Conservation (phyloP, 1,140 invertebrate species). For the Platyscapa corneri region DNA sequence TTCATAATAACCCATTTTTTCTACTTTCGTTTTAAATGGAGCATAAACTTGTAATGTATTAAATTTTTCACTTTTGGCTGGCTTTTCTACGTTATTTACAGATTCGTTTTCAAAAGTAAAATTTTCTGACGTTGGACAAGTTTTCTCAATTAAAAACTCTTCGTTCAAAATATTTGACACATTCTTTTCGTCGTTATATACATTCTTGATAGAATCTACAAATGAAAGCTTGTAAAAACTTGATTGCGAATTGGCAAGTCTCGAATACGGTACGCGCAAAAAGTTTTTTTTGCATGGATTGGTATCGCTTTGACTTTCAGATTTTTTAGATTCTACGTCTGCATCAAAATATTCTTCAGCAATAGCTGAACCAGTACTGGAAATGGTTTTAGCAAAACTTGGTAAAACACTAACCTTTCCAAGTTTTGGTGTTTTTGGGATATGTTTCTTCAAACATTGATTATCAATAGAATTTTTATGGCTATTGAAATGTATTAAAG, state of each 20-base stretch:
- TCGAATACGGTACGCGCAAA: slow-evolving; percentile 46
- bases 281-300: slow-evolving; percentile 25
- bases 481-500: background rate
- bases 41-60: background rate
- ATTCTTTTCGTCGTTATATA: background rate
- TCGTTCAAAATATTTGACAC: background rate
- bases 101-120: background rate
- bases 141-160: background rate
- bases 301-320: slow-evolving; percentile 17
- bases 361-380: slow-evolving; percentile 50
- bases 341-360: slow-evolving; percentile 14
- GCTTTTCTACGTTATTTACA: background rate
- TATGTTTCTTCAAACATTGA: background rate
- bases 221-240: slow-evolving; percentile 49
- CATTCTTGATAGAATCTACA: background rate
- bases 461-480: background rate
- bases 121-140: background rate
- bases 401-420: slow-evolving; percentile 52
- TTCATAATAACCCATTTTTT: slow-evolving; percentile 1
- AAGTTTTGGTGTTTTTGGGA: slow-evolving; percentile 55
- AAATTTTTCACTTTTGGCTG: background rate
- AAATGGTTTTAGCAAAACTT: slow-evolving; percentile 57
- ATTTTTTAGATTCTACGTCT: slow-evolving; percentile 49
- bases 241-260: slow-evolving; percentile 40
- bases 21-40: background rate